Conservation (phyloP, 1,140 invertebrate species). For the Trichomalopsis sarcophagae region DNA sequence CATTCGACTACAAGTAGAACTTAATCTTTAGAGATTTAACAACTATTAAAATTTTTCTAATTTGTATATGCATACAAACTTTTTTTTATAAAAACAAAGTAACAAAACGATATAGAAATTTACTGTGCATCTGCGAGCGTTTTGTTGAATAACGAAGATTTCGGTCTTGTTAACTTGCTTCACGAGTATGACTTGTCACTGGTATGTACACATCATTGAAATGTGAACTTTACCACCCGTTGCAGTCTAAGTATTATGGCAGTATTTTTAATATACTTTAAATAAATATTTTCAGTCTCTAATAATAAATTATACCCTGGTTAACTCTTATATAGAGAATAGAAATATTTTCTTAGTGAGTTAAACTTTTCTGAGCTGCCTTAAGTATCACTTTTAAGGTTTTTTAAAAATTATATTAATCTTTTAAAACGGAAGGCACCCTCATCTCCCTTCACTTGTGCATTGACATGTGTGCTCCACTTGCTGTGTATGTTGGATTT, state of each 20-base stretch:
- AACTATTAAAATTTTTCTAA: not conserved
- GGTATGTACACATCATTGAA: not conserved
- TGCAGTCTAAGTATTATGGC: constrained; percentile 65
- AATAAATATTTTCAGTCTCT: constrained; percentile 58
- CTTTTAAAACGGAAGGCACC: constrained; percentile 30
- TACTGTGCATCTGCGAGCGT: constrained; percentile 8
- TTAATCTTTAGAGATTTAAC: not conserved
- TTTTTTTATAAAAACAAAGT: constrained; percentile 20
- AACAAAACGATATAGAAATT: constrained; percentile 18
- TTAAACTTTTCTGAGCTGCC: constrained; percentile 34
- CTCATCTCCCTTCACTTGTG: not conserved
- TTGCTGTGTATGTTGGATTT: constrained; percentile 94
- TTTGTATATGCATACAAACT: not conserved
- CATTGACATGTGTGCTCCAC: constrained; percentile 13
- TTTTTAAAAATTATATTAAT: constrained; percentile 44
- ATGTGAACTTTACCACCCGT: constrained; percentile 29
- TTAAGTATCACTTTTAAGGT: constrained; percentile 33
- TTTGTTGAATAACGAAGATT: not conserved
- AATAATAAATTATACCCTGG: constrained; percentile 55
- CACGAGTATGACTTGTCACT: not conserved
- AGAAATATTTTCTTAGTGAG: constrained; percentile 49
- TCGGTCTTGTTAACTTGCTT: not conserved
- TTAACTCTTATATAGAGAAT: constrained; percentile 54
- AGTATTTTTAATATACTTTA: constrained; percentile 60
- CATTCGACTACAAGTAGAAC: not conserved